These are phyloP conservation scores for Myoxocephalus aenaeus DNA, from an alignment of 2,797 vertebrate genomes.

Conservation along the genomic window DNA sequence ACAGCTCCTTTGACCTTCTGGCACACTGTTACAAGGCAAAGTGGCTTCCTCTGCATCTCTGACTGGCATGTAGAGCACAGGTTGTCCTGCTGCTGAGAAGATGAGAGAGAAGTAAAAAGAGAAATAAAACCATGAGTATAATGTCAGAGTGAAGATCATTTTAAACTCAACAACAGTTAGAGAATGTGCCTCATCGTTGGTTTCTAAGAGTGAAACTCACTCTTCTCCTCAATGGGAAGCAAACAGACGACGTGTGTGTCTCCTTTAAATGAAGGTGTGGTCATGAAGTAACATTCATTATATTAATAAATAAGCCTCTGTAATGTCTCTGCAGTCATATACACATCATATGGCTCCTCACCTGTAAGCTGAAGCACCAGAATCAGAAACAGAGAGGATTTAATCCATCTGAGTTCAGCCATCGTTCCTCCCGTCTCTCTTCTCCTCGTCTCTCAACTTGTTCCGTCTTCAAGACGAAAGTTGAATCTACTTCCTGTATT, in stretches of 20 bases:
- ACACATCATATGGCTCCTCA: background rate
- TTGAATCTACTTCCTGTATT: background rate
- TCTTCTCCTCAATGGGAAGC: background rate
- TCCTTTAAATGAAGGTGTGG: background rate
- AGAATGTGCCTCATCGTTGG: background rate
- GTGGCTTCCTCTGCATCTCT: conserved; percentile 6
- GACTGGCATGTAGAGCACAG: fast-evolving
- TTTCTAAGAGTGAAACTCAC: background rate
- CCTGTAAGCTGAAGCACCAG: conserved; percentile 7
- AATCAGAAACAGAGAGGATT: background rate
- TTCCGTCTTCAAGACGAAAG: background rate
- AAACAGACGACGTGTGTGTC: background rate
- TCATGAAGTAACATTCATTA: too few relatives aligned
- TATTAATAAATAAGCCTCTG: background rate
- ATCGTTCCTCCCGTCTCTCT: background rate
- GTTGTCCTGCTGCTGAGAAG: background rate
- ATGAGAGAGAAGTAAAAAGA: background rate
- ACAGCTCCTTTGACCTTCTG: fast-evolving
- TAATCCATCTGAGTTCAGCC: background rate
- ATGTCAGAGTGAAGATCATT: background rate
- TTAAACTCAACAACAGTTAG: background rate
- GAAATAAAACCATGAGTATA: background rate
- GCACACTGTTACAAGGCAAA: conserved; percentile 3
- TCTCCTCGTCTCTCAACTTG: background rate
- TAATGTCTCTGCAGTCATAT: background rate